Evolutionary conservation across 1,140 invertebrate species (phyloP).

Genomic region (Drosophila ohnishii): DNA sequence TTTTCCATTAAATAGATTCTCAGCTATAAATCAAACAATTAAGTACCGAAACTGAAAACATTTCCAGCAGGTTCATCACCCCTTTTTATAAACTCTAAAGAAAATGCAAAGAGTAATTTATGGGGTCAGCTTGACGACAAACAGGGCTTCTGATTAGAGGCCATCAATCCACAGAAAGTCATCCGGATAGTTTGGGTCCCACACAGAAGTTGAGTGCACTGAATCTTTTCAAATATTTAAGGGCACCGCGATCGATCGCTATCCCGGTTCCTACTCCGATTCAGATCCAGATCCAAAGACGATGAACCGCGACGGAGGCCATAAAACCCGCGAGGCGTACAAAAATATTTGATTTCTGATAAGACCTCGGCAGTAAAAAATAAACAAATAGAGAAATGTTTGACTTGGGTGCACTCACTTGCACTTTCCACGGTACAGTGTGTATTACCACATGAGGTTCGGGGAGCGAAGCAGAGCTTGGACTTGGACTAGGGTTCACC

Average conservation of each 20-base stretch:
- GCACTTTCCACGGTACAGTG: constrained; percentile 63
- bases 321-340: constrained; percentile 60
- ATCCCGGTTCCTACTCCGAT: constrained; percentile 21
- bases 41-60: constrained; percentile 51
- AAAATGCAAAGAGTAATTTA: constrained; percentile 63
- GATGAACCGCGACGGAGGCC: constrained; percentile 57
- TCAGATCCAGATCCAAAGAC: constrained; percentile 28
- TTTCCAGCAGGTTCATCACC: constrained; percentile 32
- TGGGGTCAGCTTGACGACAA: constrained; percentile 37
- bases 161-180: constrained; percentile 46
- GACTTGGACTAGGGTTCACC: constrained; percentile 57
- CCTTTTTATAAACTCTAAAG: constrained; percentile 14
- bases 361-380: constrained; percentile 52
- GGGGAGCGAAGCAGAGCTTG: neutral
- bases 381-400: constrained; percentile 46
- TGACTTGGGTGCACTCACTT: constrained; percentile 69
- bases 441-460: constrained; percentile 22
- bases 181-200: constrained; percentile 15
- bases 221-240: constrained; percentile 66
- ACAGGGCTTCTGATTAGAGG: constrained; percentile 62
- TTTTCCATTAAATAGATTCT: neutral
- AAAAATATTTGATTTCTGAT: constrained; percentile 79
- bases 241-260: constrained; percentile 50
- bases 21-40: constrained; percentile 66
- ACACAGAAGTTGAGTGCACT: constrained; percentile 37